phyloP scores from a whole-genome alignment of 2,888 invertebrate species.

The Macrosoma leucophasiata region DNA sequence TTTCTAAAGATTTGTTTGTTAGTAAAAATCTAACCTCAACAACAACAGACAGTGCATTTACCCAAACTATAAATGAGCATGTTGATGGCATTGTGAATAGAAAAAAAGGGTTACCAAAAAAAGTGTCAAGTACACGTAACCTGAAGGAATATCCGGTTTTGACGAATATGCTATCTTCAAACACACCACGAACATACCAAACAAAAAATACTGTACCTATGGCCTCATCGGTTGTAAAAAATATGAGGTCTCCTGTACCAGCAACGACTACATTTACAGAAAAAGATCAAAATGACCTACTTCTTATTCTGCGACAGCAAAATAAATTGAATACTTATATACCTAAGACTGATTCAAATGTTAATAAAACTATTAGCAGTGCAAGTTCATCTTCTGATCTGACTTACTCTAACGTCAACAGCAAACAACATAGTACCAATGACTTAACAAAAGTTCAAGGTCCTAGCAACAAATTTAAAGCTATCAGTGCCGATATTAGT shows the following conservation, averaged over 20 bases:
- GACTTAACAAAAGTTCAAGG: too few relatives aligned
- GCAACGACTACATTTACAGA: conserved; percentile 32
- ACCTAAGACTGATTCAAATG: conserved; percentile 23
- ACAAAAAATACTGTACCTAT: too few relatives aligned
- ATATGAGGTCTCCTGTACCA: conserved; percentile 1
- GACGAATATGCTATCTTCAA: conserved; percentile 20
- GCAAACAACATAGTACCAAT: too few relatives aligned
- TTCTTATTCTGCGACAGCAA: conserved; percentile 45
- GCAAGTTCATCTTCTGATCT: conserved; percentile 1
- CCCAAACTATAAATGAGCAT: conserved; percentile 8
- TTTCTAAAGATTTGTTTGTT: conserved; percentile 9
- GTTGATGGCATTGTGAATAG: conserved; percentile 9
- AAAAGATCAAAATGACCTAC: conserved; percentile 48
- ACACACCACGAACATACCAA: too few relatives aligned
- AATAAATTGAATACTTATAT: conserved; percentile 33
- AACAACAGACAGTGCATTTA: conserved; percentile 14
- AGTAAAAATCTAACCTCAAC: conserved; percentile 26
- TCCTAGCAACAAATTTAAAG: too few relatives aligned
- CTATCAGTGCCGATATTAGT: too few relatives aligned
- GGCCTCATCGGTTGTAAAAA: too few relatives aligned
- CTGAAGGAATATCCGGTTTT: conserved; percentile 20
- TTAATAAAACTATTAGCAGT: conserved; percentile 10
- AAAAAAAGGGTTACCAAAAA: too few relatives aligned
- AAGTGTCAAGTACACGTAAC: too few relatives aligned
- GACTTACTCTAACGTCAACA: too few relatives aligned